Evolutionary conservation across 2,888 invertebrate genomes (phyloP).

Genomic region (Drosophila kuntzei): DNA sequence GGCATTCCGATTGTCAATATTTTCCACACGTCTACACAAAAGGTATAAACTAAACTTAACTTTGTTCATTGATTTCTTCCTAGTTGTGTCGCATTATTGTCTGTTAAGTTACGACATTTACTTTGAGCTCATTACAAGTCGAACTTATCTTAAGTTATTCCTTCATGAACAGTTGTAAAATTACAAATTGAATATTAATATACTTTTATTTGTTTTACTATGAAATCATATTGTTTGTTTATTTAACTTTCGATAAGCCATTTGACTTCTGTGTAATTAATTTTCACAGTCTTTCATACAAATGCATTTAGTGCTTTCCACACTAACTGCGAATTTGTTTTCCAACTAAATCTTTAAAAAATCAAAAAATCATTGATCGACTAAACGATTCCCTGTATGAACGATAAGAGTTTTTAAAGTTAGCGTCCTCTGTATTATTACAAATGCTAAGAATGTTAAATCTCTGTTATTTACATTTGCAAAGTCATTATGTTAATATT

Average conservation of each 20-base stretch:
- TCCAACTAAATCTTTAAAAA: conserved; percentile 38
- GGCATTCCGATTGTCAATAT: conserved; percentile 64
- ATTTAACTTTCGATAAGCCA: conserved; percentile 7
- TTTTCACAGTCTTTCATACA: conserved; percentile 43
- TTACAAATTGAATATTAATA: neutral
- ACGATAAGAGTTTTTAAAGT: neutral
- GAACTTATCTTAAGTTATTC: neutral
- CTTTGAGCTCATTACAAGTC: neutral
- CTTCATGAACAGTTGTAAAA: neutral
- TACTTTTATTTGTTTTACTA: neutral
- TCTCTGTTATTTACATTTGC: neutral
- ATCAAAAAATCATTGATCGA: neutral
- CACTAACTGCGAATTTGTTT: conserved; percentile 69
- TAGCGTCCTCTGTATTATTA: neutral
- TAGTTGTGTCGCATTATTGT: conserved; percentile 15
- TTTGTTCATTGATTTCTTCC: conserved; percentile 53
- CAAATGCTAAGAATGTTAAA: neutral
- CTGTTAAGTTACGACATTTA: conserved; percentile 13
- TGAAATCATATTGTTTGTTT: conserved; percentile 20
- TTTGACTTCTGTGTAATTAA: conserved; percentile 46
- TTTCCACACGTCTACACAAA: conserved; percentile 77
- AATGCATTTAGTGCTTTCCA: conserved; percentile 12
- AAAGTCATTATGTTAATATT: neutral
- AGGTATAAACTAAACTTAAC: conserved; percentile 54
- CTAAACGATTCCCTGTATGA: neutral